These are phyloP conservation scores for Rhodophaea formosa DNA, from an alignment of 2,888 invertebrate genomes.

Conservation along the genomic window DNA sequence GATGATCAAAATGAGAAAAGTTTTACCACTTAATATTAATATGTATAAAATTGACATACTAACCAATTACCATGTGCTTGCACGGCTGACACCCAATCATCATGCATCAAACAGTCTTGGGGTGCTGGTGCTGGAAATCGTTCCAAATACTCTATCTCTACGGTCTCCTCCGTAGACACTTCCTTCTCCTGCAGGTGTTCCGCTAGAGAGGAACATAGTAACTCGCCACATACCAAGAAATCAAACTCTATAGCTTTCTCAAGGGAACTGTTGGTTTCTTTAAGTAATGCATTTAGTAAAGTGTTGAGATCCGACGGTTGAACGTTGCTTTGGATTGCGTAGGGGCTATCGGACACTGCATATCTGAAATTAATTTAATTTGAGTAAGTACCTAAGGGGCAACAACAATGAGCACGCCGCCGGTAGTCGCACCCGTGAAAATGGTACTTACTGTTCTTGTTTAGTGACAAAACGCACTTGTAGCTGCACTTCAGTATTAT, in stretches of 20 bases:
- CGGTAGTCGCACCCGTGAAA: slow-evolving; percentile 23
- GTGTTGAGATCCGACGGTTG: slow-evolving; percentile 86
- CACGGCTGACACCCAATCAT: slow-evolving; percentile 98
- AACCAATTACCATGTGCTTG: slow-evolving; percentile 86
- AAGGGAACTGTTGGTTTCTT: slow-evolving; percentile 70
- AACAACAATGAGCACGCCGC: slow-evolving; percentile 30
- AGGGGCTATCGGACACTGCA: slow-evolving; percentile 92
- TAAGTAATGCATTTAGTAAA: slow-evolving; percentile 89
- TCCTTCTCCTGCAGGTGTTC: slow-evolving; percentile 89
- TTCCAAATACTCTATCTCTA: slow-evolving; percentile 95
- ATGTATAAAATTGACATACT: slow-evolving; percentile 19
- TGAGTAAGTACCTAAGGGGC: neutral
- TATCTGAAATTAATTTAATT: slow-evolving; percentile 78
- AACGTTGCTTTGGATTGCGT: slow-evolving; percentile 89
- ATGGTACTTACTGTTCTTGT: slow-evolving; percentile 87
- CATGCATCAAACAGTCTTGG: slow-evolving; percentile 94
- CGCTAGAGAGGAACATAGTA: slow-evolving; percentile 85
- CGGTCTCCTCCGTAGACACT: slow-evolving; percentile 89
- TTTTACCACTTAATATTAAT: neutral
- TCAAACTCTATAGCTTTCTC: slow-evolving; percentile 87
- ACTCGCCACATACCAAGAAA: slow-evolving; percentile 92
- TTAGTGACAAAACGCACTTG: slow-evolving; percentile 91
- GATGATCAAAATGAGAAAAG: neutral
- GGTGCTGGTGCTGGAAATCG: slow-evolving; percentile 95
- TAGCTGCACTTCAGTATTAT: slow-evolving; percentile 80